Evolutionary conservation across 2,113 vertebrate species (phyloP).

Genomic region (Sakesphorus luctuosus): DNA sequence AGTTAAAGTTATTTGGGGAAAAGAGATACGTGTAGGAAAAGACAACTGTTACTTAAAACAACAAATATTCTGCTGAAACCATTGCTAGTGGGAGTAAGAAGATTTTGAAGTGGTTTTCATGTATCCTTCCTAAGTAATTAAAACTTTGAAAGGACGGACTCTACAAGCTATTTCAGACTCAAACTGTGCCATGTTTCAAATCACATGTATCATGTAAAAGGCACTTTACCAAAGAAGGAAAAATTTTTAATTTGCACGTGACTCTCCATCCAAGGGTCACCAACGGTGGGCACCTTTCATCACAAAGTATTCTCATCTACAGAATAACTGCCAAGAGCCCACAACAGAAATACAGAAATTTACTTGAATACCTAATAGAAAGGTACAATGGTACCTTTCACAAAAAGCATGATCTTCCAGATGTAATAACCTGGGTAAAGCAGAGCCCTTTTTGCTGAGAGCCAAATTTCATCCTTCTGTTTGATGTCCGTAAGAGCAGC

Average conservation of each 20-base stretch:
- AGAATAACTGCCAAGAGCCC: background rate
- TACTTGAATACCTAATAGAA: background rate
- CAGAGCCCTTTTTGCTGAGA: background rate
- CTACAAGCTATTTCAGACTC: background rate
- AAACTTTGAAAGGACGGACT: background rate
- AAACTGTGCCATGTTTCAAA: background rate
- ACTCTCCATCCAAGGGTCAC: background rate
- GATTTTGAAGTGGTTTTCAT: background rate
- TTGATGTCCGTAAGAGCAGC: background rate
- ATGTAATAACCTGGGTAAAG: background rate
- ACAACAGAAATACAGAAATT: background rate
- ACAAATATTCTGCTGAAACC: background rate
- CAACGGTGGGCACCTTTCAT: background rate
- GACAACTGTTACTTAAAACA: background rate
- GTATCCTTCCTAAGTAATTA: background rate
- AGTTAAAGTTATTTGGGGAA: background rate
- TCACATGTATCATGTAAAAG: background rate
- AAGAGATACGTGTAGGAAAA: background rate
- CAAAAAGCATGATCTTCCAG: background rate
- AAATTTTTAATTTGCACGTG: background rate
- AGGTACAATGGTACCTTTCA: background rate
- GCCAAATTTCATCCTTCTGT: background rate
- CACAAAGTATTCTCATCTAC: background rate
- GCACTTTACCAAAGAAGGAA: background rate
- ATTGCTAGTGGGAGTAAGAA: background rate